A percentile compares a stretch with the other conserved stretches of the same genome.
phyloP scores from a whole-genome alignment of 2,113 vertebrate genomes.

The Syngnathus typhle region DNA sequence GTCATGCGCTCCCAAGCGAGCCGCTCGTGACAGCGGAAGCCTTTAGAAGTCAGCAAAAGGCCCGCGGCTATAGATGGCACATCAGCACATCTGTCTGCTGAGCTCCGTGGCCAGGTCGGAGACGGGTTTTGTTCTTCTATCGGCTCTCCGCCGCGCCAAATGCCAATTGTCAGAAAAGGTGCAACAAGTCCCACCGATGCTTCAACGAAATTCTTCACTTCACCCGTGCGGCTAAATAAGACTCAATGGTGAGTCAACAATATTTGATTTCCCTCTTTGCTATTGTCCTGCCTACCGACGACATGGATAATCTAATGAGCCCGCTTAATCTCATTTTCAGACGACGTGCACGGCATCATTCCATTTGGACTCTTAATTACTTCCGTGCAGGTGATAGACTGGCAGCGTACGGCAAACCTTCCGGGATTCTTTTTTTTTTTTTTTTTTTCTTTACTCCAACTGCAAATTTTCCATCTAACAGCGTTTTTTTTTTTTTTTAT shows the following conservation, averaged over 20 bases:
- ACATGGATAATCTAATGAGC: background rate
- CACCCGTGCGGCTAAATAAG: too few species aligned
- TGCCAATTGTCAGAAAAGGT: background rate
- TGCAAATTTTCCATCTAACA: slow-evolving; percentile 41
- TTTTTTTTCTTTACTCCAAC: slow-evolving; percentile 7
- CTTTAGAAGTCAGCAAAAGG: slow-evolving; percentile 65
- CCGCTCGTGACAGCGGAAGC: slow-evolving; percentile 55
- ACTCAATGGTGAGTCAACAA: too few species aligned
- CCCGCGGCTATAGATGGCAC: slow-evolving; percentile 62
- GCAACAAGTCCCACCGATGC: background rate
- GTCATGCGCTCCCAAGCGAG: slow-evolving; percentile 53
- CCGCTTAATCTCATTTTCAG: background rate
- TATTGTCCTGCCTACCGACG: background rate
- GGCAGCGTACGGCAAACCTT: background rate
- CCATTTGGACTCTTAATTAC: background rate
- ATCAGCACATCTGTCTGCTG: slow-evolving; percentile 65
- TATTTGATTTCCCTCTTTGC: background rate
- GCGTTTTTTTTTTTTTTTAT: slow-evolving; percentile 21
- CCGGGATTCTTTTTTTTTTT: background rate
- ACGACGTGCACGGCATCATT: background rate
- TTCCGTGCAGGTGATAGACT: slow-evolving; percentile 1
- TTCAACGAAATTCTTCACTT: too few species aligned
- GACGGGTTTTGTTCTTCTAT: slow-evolving; percentile 21
- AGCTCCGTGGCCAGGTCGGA: slow-evolving; percentile 43
- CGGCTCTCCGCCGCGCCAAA: slow-evolving; percentile 17